Evolutionary conservation across 64 coral and sea anemone genomes (phyloP).

Genomic region (Montipora foliosa): DNA sequence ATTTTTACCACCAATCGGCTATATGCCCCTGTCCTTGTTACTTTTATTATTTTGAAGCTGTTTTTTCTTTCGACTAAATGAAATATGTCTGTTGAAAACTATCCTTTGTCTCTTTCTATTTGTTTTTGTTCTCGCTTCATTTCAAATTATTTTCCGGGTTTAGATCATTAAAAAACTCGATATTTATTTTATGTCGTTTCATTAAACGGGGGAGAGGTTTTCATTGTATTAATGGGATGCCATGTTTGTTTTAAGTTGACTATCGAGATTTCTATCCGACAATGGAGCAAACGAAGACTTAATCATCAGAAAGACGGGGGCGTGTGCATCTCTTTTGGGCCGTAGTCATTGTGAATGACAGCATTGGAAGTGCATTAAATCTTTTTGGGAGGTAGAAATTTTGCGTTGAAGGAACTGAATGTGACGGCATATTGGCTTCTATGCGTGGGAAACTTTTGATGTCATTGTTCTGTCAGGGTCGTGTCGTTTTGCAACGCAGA

Average conservation of each 20-base stretch:
- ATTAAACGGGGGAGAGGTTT: background rate
- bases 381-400: background rate
- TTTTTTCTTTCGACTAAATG: no score
- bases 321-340: background rate
- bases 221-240: no score
- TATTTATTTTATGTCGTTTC: background rate
- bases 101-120: background rate
- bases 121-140: background rate
- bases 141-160: background rate
- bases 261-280: no score
- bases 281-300: no score
- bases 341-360: background rate
- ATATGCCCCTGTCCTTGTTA: no score
- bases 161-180: background rate
- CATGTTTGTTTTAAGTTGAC: no score
- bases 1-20: no score
- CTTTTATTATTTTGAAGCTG: no score
- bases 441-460: conserved; percentile 37
- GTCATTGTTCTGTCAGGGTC: conserved; percentile 7
- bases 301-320: no score
- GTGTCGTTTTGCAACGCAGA: conserved; percentile 14
- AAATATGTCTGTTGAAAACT: background rate
- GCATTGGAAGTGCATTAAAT: background rate
- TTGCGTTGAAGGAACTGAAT: background rate
- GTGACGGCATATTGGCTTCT: background rate